phyloP scores from a whole-genome alignment of 1,140 invertebrate species.

The Leptopilina clavipes region DNA sequence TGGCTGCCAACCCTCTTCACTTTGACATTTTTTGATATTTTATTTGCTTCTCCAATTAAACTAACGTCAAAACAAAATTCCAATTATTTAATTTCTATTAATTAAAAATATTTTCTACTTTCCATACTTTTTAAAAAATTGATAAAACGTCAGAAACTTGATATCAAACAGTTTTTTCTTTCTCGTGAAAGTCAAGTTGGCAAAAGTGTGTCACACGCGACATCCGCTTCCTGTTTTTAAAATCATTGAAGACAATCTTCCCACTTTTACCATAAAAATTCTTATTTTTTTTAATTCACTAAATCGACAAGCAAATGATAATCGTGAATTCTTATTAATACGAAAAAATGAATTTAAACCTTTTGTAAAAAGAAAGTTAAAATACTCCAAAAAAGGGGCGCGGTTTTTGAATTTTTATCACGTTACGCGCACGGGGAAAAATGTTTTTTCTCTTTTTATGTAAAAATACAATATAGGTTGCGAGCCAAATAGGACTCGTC shows the following conservation, averaged over 20 bases:
- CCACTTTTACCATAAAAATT: neutral
- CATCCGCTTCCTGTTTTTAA: constrained; percentile 23
- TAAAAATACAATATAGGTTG: constrained; percentile 59
- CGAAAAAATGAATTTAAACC: too few species aligned
- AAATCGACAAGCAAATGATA: neutral
- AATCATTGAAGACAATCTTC: neutral
- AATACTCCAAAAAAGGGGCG: too few species aligned
- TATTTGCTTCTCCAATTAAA: neutral
- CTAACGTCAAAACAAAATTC: neutral
- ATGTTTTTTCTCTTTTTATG: constrained; percentile 50
- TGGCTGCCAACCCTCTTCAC: neutral
- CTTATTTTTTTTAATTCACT: neutral
- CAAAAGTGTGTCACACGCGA: neutral
- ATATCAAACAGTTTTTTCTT: neutral
- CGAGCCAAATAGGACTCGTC: constrained; percentile 59
- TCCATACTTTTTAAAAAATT: neutral
- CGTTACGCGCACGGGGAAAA: neutral
- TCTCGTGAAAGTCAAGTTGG: constrained; percentile 11
- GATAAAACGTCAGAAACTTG: neutral
- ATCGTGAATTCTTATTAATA: neutral
- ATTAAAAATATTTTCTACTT: neutral
- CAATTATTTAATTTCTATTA: neutral
- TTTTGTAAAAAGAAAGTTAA: too few species aligned
- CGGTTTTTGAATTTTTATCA: neutral
- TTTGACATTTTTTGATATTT: neutral